Conservation (phyloP, 2,113 vertebrate species). For the Eclectus roratus region DNA sequence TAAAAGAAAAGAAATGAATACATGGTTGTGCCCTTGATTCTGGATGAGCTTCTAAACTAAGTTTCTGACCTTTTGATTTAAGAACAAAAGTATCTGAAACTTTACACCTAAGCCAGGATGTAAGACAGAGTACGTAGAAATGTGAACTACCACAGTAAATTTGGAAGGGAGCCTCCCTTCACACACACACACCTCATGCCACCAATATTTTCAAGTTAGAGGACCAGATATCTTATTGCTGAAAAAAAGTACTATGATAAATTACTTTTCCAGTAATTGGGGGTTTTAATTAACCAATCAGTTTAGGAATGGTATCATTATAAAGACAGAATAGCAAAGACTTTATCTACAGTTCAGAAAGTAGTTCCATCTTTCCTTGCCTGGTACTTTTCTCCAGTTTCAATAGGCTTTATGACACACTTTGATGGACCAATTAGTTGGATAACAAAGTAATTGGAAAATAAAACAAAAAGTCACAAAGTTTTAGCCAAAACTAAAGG, state of each 20-base stretch:
- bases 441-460: not conserved
- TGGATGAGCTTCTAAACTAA: not conserved
- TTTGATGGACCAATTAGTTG: not conserved
- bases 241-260: not conserved
- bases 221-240: not conserved
- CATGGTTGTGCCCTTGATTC: not conserved
- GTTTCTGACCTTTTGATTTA: not conserved
- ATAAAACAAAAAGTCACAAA: not conserved
- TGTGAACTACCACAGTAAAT: not conserved
- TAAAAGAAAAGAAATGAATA: not conserved
- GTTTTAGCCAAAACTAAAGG: not conserved
- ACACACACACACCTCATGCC: accelerated
- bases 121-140: not conserved
- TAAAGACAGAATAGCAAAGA: not conserved
- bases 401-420: not conserved
- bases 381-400: not conserved
- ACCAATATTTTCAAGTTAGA: not conserved
- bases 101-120: not conserved
- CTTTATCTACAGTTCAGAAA: not conserved
- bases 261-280: not conserved
- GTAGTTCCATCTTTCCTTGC: not conserved
- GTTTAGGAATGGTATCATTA: not conserved
- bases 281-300: not conserved
- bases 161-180: not conserved
- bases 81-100: not conserved